Conservation (phyloP, 2,113 vertebrate genomes). For the Psilopsiagon aymara region DNA sequence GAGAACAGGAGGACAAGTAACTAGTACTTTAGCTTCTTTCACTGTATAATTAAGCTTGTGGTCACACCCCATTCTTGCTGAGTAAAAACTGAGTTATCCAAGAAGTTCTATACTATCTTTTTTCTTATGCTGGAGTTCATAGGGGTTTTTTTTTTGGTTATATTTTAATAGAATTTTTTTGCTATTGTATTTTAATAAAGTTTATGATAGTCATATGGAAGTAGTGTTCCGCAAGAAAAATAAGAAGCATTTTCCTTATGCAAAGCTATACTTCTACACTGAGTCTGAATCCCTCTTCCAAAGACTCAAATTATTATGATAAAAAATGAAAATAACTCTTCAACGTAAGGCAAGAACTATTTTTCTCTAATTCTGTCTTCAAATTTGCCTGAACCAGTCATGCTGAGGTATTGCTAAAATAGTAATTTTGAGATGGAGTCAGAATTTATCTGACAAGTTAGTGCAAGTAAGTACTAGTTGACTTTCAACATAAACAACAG, state of each 20-base stretch:
- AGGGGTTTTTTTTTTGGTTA: neutral
- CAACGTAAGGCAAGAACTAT: neutral
- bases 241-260: neutral
- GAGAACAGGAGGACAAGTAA: neutral
- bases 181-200: neutral
- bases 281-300: neutral
- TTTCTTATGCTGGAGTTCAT: neutral
- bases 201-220: neutral
- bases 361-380: neutral
- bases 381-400: neutral
- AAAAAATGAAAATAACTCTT: neutral
- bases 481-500: neutral
- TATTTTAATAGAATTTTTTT: neutral
- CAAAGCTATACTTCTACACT: neutral
- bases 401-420: neutral
- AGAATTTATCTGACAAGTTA: neutral
- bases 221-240: neutral
- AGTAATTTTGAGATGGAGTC: neutral
- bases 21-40: neutral
- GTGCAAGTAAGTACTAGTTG: neutral
- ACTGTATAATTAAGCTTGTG: neutral
- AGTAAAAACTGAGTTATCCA: neutral
- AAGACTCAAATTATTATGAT: neutral
- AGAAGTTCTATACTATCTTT: neutral
- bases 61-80: neutral